Percentiles rank a stretch among this genome's conserved stretches.
These are phyloP conservation scores for Manis crassicaudata DNA, from an alignment of 2,797 vertebrate genomes.

Conservation along the genomic window DNA sequence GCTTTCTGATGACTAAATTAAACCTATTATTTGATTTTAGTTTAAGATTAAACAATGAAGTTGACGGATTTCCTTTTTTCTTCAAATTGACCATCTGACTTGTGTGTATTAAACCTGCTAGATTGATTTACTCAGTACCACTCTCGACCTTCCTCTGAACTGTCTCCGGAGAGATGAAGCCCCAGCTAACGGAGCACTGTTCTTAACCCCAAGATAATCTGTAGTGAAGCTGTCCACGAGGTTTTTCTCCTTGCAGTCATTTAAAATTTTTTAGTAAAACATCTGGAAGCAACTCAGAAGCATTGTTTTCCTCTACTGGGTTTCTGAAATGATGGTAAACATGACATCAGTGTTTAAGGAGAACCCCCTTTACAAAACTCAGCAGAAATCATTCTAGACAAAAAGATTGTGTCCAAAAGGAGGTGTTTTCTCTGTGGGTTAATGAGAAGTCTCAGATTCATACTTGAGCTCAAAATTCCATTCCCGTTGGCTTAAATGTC, in stretches of 20 bases:
- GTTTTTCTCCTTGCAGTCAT: slow-evolving; percentile 3
- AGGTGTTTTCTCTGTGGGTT: neutral
- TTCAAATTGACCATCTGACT: slow-evolving; percentile 37
- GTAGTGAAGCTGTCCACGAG: neutral
- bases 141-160: slow-evolving; percentile 3
- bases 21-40: slow-evolving; percentile 55
- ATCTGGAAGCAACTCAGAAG: slow-evolving; percentile 4
- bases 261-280: slow-evolving; percentile 29
- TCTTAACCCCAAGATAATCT: slow-evolving; percentile 35
- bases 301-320: neutral
- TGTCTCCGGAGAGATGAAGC: slow-evolving; percentile 36
- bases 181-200: neutral
- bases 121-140: slow-evolving; percentile 2
- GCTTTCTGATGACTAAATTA: neutral
- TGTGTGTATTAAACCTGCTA: slow-evolving; percentile 37
- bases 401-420: neutral
- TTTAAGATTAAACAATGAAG: slow-evolving; percentile 32
- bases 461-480: neutral
- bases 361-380: neutral
- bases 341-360: neutral
- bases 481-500: neutral
- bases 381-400: neutral
- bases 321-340: slow-evolving; percentile 38
- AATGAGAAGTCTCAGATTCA: neutral
- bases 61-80: slow-evolving; percentile 10